Evolutionary conservation across 1,140 invertebrate species (phyloP).

Genomic region (Ceratitis capitata): DNA sequence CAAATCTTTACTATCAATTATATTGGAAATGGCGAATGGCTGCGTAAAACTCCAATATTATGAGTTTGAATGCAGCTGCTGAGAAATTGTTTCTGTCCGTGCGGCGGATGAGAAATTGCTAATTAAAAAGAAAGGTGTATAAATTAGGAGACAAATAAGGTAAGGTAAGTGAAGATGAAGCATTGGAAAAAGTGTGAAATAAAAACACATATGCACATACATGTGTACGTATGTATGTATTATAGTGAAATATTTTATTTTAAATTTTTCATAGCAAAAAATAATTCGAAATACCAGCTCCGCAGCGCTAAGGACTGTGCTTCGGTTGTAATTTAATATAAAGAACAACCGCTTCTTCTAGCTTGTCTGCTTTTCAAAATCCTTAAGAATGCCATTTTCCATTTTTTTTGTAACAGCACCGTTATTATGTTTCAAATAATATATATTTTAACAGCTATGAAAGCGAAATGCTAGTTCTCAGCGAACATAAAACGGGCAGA

Average conservation of each 20-base stretch:
- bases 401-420: neutral
- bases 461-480: neutral
- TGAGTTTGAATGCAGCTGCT: constrained; percentile 32
- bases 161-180: neutral
- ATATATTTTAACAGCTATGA: neutral
- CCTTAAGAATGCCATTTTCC: neutral
- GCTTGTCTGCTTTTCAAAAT: too few relatives aligned
- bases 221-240: too few relatives aligned
- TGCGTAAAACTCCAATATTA: neutral
- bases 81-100: neutral
- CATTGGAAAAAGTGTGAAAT: too few relatives aligned
- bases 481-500: neutral
- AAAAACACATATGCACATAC: too few relatives aligned
- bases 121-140: constrained; percentile 26
- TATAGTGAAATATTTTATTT: too few relatives aligned
- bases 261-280: too few relatives aligned
- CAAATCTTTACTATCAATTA: neutral
- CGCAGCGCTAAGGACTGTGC: too few relatives aligned
- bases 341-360: too few relatives aligned
- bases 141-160: neutral
- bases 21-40: neutral
- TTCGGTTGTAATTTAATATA: too few relatives aligned
- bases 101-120: neutral
- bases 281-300: too few relatives aligned
- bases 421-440: neutral